These are phyloP conservation scores for Bombyx mandarina DNA, from an alignment of 1,140 invertebrate species.

Conservation along the genomic window DNA sequence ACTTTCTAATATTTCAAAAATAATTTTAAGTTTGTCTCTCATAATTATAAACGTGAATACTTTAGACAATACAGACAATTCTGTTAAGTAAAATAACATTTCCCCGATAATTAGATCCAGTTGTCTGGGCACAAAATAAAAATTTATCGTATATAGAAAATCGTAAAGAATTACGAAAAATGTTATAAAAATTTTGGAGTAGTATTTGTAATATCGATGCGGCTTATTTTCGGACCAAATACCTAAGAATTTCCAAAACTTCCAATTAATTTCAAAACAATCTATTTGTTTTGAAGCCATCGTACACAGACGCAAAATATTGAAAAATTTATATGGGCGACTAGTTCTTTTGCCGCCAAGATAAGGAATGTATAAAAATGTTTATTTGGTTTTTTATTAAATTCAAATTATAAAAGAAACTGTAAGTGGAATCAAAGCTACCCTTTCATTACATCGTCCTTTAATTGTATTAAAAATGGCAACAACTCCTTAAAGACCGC, in stretches of 20 bases:
- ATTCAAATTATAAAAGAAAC: too few species aligned
- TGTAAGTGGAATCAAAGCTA: too few species aligned
- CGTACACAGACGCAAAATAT: too few species aligned
- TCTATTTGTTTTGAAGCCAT: conserved; percentile 18
- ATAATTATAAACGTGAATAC: conserved; percentile 31
- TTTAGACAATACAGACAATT: conserved; percentile 32
- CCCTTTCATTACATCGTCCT: too few species aligned
- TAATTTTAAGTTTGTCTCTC: conserved; percentile 25
- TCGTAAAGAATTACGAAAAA: conserved; percentile 26
- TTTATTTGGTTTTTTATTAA: too few species aligned
- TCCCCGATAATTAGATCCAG: conserved; percentile 40
- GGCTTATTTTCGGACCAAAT: conserved; percentile 22
- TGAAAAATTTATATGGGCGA: too few species aligned
- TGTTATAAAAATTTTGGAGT: conserved; percentile 25
- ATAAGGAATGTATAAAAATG: too few species aligned
- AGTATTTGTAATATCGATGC: conserved; percentile 23
- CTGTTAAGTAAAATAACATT: conserved; percentile 42
- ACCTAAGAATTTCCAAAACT: conserved; percentile 34
- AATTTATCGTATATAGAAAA: conserved; percentile 31
- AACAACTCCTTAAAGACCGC: too few species aligned
- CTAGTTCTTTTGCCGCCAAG: too few species aligned
- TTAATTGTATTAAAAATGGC: too few species aligned
- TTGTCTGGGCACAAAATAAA: conserved; percentile 33
- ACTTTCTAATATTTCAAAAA: conserved; percentile 34
- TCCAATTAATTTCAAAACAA: conserved; percentile 34